Evolutionary conservation across 2,797 vertebrate genomes (phyloP), one percentile per base, ranked within the genome.

Genomic region (Lateolabrax maculatus): DNA sequence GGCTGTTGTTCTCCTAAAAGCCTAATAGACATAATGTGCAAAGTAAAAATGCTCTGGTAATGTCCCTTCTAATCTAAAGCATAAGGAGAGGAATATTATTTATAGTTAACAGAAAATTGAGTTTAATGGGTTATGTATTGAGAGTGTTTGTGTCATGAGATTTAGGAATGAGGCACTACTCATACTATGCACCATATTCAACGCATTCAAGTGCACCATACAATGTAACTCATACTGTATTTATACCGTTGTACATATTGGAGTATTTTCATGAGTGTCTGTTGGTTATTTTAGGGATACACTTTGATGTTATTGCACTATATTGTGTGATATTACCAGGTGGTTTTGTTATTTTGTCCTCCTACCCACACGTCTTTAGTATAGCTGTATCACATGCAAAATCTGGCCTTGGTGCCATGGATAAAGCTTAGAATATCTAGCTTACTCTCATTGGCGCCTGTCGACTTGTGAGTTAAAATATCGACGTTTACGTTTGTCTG

Each of bases 1-100:
- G 76, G 71, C 72, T 84, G 63, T 79, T 83, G 31, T 80, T 83
- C 68, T 71, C 39, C 77, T 82, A 51, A 84, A 88, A 86, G 82
- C 72, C 37, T 27, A 25, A 66, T 43, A 16, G 57, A 65, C 57
- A 18, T 75, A 44, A 80, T 80, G 70, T 56, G 56, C 5, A 16
- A 56, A 72, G 69, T 49, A 43, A 43, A 77, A 79, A 63, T 62
- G 29, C 43, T 68, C 68, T 6, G 64, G 9, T 81, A 79, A 72
- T 80, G 43, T 62, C 31, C 23, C n/a, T 12, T 27, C 3, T 48
- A 9, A 77, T 77, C 31, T 23, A 21, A 71, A 55, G 44, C 55
- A 74, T 27, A 16, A 57, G 27, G 27, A 64, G 27, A 34, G 29
- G 27, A 72, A 23, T 0, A 49, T 53, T 68, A 25, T 62, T 63